A percentile compares a stretch with the other conserved stretches of the same genome.
phyloP scores from a whole-genome alignment of 2,888 invertebrate genomes.

The Azorinus chamasolen region DNA sequence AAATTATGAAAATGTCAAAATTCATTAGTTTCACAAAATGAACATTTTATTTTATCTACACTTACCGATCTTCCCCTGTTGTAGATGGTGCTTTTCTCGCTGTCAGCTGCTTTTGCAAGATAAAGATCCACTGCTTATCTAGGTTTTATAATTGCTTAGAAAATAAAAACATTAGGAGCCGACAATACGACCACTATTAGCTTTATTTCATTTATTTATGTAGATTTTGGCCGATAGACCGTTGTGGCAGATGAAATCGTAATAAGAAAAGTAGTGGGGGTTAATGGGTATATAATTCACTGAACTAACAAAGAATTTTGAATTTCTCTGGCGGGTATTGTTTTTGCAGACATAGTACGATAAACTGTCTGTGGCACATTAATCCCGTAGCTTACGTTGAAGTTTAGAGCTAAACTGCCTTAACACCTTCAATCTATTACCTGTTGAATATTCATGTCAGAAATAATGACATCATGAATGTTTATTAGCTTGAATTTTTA shows the following conservation, averaged over 20 bases:
- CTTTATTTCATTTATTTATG: constrained; percentile 20
- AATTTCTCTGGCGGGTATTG: no score
- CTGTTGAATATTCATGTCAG: no score
- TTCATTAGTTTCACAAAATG: constrained; percentile 47
- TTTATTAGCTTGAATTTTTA: no score
- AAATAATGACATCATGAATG: no score
- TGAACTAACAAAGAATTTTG: no score
- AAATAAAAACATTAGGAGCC: constrained; percentile 22
- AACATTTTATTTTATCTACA: constrained; percentile 58
- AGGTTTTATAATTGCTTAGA: constrained; percentile 46
- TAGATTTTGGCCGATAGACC: background rate
- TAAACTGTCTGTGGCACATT: no score
- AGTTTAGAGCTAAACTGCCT: no score
- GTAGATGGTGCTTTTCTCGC: constrained; percentile 42
- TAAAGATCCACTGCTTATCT: constrained; percentile 55
- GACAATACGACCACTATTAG: constrained; percentile 2
- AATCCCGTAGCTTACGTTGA: no score
- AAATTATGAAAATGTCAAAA: constrained; percentile 65
- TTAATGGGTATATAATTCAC: background rate
- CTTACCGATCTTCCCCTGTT: constrained; percentile 15
- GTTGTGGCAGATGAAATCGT: background rate
- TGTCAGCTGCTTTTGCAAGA: constrained; percentile 55
- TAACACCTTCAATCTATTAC: no score
- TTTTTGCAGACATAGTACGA: no score
- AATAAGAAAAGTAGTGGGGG: background rate